A percentile compares a stretch with the other conserved stretches of the same genome.
These are phyloP conservation scores for Ametastegia equiseti DNA, from an alignment of 2,888 invertebrate species.

Conservation along the genomic window DNA sequence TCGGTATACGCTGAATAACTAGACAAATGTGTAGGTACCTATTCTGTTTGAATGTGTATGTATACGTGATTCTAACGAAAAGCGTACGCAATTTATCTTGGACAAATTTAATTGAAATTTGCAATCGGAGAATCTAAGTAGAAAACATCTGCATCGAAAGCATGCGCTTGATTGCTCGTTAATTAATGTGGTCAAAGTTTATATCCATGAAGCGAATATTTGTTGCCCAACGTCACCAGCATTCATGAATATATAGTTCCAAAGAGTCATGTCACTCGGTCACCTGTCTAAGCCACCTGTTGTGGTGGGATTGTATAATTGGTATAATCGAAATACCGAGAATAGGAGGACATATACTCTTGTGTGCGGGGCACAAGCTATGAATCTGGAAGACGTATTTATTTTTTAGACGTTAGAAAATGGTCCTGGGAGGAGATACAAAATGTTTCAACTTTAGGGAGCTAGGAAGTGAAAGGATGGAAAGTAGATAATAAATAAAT, in stretches of 20 bases:
- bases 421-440: too few species aligned
- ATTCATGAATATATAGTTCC: background rate
- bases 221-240: background rate
- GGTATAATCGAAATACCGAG: background rate
- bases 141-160: background rate
- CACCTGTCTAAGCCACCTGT: constrained; percentile 17
- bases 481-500: too few species aligned
- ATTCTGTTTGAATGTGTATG: background rate
- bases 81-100: background rate
- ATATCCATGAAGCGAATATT: background rate
- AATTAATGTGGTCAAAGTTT: constrained; percentile 30
- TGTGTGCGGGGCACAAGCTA: background rate
- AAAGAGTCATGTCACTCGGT: constrained; percentile 3
- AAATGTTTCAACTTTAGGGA: too few species aligned
- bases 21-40: background rate
- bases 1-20: constrained; percentile 5
- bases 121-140: background rate
- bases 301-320: background rate
- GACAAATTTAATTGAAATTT: background rate
- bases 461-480: too few species aligned
- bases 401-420: background rate
- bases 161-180: constrained; percentile 26
- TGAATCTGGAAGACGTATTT: background rate
- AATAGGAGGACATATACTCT: background rate
- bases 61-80: background rate